A percentile compares a stretch with the other conserved stretches of the same genome.
phyloP scores from a whole-genome alignment of 2,888 invertebrate genomes.

The Hydraecia micacea region DNA sequence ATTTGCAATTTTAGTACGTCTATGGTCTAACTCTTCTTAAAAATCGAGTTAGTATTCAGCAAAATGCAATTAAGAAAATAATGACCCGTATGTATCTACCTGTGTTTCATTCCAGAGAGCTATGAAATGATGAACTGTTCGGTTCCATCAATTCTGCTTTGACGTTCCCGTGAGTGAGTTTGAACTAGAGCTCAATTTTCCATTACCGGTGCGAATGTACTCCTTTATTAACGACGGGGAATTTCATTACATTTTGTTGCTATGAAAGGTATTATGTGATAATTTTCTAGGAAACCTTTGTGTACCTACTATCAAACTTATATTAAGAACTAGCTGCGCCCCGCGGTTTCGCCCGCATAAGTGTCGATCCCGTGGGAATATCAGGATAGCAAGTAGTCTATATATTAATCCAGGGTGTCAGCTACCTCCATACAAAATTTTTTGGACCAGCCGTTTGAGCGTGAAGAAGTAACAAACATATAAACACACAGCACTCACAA shows the following conservation, averaged over 20 bases:
- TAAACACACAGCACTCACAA: too few relatives aligned
- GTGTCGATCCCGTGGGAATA: too few relatives aligned
- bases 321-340: too few relatives aligned
- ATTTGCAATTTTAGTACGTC: not conserved
- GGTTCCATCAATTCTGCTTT: slow-evolving; percentile 25
- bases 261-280: not conserved
- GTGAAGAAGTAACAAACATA: too few relatives aligned
- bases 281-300: not conserved
- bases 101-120: slow-evolving; percentile 17
- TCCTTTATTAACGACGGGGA: slow-evolving; percentile 1
- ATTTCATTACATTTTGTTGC: not conserved
- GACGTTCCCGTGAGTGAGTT: slow-evolving; percentile 16
- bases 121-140: slow-evolving; percentile 18
- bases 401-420: too few relatives aligned
- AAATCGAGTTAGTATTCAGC: slow-evolving; percentile 4
- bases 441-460: too few relatives aligned
- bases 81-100: not conserved
- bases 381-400: too few relatives aligned
- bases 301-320: not conserved
- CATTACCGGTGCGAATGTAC: slow-evolving; percentile 26
- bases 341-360: too few relatives aligned
- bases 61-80: slow-evolving; percentile 14
- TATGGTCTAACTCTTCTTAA: not conserved
- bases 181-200: slow-evolving; percentile 39
- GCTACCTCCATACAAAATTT: too few relatives aligned